phyloP scores from a whole-genome alignment of 2,113 vertebrate species.

The Prunella himalayana region DNA sequence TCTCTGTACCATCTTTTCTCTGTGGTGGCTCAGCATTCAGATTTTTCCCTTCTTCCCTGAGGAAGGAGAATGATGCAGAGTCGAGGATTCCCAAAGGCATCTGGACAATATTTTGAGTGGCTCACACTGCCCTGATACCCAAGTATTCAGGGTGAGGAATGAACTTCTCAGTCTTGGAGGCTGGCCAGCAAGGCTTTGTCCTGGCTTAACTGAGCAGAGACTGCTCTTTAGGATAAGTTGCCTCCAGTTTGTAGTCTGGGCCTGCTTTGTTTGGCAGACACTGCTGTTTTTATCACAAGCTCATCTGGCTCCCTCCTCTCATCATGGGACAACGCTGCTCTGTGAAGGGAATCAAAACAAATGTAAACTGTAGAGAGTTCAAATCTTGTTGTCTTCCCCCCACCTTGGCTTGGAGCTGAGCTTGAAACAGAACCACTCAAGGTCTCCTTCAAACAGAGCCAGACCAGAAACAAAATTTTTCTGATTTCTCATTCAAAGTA shows the following conservation, averaged over 20 bases:
- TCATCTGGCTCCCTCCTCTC: background rate
- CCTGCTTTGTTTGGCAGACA: background rate
- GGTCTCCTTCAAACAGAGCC: background rate
- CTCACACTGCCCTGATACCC: background rate
- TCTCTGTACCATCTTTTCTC: background rate
- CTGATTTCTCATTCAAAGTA: background rate
- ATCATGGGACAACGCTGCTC: background rate
- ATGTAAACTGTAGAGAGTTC: background rate
- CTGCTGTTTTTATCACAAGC: background rate
- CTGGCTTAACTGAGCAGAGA: background rate
- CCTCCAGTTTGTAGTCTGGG: background rate
- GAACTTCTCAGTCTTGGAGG: background rate
- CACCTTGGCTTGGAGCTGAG: background rate
- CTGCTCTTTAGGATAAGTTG: background rate
- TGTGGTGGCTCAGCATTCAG: background rate
- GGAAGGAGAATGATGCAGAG: background rate
- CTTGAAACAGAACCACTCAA: background rate
- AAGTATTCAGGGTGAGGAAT: background rate
- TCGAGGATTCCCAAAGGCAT: background rate
- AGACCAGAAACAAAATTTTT: background rate
- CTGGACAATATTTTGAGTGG: background rate
- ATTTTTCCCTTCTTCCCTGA: background rate
- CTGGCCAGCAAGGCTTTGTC: background rate
- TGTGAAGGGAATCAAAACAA: background rate
- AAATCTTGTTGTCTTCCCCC: background rate